Base-by-base conservation (phyloP, 2,797 vertebrate species). In the Acanthornis magna region DNA sequence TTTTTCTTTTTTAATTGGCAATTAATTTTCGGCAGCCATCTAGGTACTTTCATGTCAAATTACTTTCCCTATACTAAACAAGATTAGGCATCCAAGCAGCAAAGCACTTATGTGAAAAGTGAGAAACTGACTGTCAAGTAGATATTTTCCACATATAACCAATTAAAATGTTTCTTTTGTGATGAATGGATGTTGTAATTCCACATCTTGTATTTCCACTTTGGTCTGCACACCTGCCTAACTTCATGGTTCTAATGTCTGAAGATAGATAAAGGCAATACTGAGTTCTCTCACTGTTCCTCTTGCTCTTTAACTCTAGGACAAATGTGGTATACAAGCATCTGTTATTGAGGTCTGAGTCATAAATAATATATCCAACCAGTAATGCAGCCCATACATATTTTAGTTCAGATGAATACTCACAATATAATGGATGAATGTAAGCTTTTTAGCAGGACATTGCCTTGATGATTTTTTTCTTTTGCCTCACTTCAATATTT, bases 1-100 rank as follows among this genome's bases (percentile, higher is more conserved):
- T 98, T 98, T 98, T 98, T 98, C 98, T 98, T 98, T 98, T 98
- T 98, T 98, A 98, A 98, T 98, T 98, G 98, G 98, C 98, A 98
- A 98, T 98, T 98, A 98, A 98, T 98, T 98, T 98, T 98, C 97
- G 2, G 97, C 98, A 98, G 97, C 98, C 98, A 98, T 98, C 97
- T 97, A 98, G 97, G 97, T 98, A 97, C 97, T 98, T 98, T 98
- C 98, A 98, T 98, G 98, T 98, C 98, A 98, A 98, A 98, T 98
- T 98, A 97, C 98, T 98, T 98, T 98, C 97, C 96, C 96, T 98
- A 97, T 98, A 97, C 98, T 98, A 98, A 98, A 98, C 97, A 98
- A 98, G 97, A 98, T 98, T 97, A 98, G 98, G 97, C 97, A 98
- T 97, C 97, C 96, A 97, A 98, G 98, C 97, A 98, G 97, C 98